Conservation (phyloP, 2,888 invertebrate genomes). For the Nezara viridula region DNA sequence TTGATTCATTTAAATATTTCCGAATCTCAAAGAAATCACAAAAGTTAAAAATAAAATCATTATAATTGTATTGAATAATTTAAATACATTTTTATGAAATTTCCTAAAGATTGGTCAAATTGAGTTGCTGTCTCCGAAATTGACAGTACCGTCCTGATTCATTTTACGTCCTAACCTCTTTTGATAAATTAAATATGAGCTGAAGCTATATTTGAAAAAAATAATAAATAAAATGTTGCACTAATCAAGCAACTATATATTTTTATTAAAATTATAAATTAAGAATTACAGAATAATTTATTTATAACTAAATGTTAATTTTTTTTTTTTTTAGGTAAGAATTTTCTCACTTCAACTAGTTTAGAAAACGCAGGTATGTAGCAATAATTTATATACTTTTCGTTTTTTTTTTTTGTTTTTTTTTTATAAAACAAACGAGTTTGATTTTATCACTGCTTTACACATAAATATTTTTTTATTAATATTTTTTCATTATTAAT, state of each 20-base stretch:
- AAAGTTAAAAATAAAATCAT: neutral
- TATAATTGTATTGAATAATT: neutral
- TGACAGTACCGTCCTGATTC: conserved; percentile 29
- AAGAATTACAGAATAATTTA: too few relatives aligned
- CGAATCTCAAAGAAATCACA: neutral
- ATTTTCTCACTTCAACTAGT: neutral
- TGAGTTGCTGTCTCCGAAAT: neutral
- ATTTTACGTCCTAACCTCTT: neutral
- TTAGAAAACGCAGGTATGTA: neutral
- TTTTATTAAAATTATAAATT: too few relatives aligned
- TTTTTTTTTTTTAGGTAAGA: neutral
- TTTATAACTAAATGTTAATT: too few relatives aligned
- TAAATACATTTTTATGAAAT: neutral
- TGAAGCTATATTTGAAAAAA: neutral
- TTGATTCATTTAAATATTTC: neutral
- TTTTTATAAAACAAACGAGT: too few relatives aligned
- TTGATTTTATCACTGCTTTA: too few relatives aligned
- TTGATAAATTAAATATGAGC: neutral
- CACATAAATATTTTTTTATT: too few relatives aligned
- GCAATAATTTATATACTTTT: too few relatives aligned
- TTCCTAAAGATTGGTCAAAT: neutral
- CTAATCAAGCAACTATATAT: too few relatives aligned
- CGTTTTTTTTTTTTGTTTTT: too few relatives aligned
- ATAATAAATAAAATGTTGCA: neutral
- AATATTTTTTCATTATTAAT: too few relatives aligned